Evolutionary conservation across 2,113 vertebrate species (phyloP), one percentile per base, ranked within the genome.

Genomic region (Coturnix japonica): DNA sequence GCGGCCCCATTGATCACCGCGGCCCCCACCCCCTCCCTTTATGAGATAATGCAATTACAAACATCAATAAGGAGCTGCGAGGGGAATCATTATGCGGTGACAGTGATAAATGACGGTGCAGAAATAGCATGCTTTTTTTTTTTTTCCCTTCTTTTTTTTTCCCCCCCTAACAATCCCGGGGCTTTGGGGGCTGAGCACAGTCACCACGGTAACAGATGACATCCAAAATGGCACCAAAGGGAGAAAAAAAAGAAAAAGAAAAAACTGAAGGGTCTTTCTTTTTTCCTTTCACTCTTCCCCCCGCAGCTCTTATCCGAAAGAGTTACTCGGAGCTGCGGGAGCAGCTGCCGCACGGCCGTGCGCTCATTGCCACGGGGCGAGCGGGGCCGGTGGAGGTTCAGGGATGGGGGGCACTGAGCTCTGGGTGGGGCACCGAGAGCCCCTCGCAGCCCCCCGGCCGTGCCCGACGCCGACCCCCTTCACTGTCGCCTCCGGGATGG

Each of bases 31-130:
- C 90, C 91, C 94, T 89, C 96, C 98, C 98, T 98, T 98, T 98
- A 98, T 98, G 98, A 99, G 98, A 99, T 99, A 99, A 99, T 99
- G 98, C 98, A 99, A 99, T 99, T 99, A 99, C 98, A 99, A 99
- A 99, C 99, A 99, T 99, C 99, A 99, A 99, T 99, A 99, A 99
- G 98, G 98, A 98, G 98, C 98, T 98, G 99, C 98, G 98, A 98
- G 98, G 98, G 98, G 98, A 98, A 99, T 99, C 99, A 99, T 99
- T 99, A 99, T 98, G 98, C 98, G 97, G 97, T 99, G 99, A 99
- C 99, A 99, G 98, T 99, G 99, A 99, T 99, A 99, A 99, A 99
- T 99, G 99, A 98, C 97, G 97, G 98, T 98, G 98, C 98, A 98
- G 98, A 99, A 99, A 99, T 98, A 98, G 98, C 98, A 97, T 96